Conservation (phyloP, 2,888 invertebrate genomes). For the Phengaris arion region DNA sequence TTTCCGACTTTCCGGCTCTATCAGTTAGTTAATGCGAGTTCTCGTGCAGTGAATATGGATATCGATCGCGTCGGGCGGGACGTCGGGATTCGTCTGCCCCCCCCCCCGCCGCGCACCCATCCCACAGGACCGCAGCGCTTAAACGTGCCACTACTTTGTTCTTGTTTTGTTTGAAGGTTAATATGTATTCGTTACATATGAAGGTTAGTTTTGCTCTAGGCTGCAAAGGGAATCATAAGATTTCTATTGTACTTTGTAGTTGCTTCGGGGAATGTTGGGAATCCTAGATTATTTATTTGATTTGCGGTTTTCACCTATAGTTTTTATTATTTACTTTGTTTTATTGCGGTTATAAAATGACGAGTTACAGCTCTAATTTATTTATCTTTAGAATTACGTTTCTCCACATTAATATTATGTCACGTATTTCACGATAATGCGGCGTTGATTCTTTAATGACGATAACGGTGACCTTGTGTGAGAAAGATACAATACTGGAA, state of each 20-base stretch:
- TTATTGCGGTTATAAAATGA: not conserved
- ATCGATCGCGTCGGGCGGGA: conserved; percentile 74
- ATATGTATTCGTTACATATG: conserved; percentile 58
- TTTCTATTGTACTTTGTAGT: not conserved
- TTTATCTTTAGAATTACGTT: conserved; percentile 1
- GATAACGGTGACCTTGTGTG: conserved; percentile 69
- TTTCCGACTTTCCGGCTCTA: conserved; percentile 71
- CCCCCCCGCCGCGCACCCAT: conserved; percentile 57
- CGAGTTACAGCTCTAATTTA: not conserved
- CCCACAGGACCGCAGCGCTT: conserved; percentile 56
- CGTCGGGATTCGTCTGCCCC: conserved; percentile 73
- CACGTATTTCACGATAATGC: conserved; percentile 20
- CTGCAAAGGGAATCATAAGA: not conserved
- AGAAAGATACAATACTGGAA: conserved; percentile 58
- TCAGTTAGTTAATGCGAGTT: conserved; percentile 73
- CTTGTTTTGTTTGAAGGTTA: conserved; percentile 79
- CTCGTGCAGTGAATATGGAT: conserved; percentile 67
- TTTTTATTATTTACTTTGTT: not conserved
- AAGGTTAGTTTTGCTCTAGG: conserved; percentile 30
- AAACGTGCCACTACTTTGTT: conserved; percentile 71
- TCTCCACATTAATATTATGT: conserved; percentile 12
- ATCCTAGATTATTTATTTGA: not conserved
- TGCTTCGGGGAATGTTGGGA: not conserved
- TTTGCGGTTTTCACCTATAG: not conserved
- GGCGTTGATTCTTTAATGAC: conserved; percentile 36